Evolutionary conservation across 2,888 invertebrate genomes (phyloP).

Genomic region (Ctenicera cuprea): DNA sequence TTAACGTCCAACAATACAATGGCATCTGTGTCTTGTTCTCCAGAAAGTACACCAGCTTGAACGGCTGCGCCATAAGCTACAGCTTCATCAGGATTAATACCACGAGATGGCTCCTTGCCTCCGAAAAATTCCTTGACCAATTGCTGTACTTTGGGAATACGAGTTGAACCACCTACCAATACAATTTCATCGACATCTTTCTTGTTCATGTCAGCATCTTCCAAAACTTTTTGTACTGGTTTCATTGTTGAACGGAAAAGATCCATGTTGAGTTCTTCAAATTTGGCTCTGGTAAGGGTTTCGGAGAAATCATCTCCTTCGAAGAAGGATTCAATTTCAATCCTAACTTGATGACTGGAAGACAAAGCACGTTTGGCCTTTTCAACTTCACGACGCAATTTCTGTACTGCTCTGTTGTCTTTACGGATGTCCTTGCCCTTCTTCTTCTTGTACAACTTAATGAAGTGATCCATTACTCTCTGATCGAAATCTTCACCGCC

Average conservation of each 20-base stretch:
- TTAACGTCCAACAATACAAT: constrained; percentile 98
- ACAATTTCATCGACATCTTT: constrained; percentile 99
- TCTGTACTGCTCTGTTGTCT: constrained; percentile 96
- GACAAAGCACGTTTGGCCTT: constrained; percentile 98
- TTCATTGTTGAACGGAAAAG: constrained; percentile 93
- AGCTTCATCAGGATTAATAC: constrained; percentile 99
- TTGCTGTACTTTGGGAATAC: constrained; percentile 98
- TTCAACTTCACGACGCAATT: constrained; percentile 96
- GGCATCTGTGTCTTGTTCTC: constrained; percentile 97
- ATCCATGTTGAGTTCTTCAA: constrained; percentile 98
- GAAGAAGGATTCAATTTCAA: constrained; percentile 99
- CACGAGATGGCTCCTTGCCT: constrained; percentile 98
- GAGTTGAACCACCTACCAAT: constrained; percentile 98
- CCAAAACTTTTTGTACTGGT: constrained; percentile 96
- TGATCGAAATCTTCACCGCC: constrained; percentile 99
- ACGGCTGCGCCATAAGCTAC: constrained; percentile 99
- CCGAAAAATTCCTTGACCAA: constrained; percentile 96
- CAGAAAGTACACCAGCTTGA: constrained; percentile 97
- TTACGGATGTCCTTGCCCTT: constrained; percentile 97
- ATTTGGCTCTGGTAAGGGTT: constrained; percentile 97
- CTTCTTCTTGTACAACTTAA: constrained; percentile 99
- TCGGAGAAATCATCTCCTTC: constrained; percentile 99
- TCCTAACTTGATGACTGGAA: constrained; percentile 95
- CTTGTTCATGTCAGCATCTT: constrained; percentile 99
- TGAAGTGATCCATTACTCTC: constrained; percentile 98